phyloP scores from a whole-genome alignment of 2,888 invertebrate genomes.

The Hemithea aestivaria region DNA sequence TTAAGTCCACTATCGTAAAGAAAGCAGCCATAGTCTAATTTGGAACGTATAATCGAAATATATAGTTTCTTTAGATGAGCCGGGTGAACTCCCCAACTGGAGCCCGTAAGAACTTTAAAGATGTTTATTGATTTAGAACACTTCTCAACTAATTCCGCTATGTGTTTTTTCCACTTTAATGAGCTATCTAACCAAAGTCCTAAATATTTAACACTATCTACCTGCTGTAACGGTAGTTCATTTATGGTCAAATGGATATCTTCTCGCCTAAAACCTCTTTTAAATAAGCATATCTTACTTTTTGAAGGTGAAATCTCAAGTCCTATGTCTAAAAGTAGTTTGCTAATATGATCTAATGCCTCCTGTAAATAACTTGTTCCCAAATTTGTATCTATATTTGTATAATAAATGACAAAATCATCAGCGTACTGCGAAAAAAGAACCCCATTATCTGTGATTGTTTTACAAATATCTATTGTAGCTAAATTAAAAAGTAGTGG shows the following conservation, averaged over 20 bases:
- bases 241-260: constrained; percentile 16
- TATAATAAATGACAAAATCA: constrained; percentile 11
- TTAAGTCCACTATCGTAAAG: constrained; percentile 16
- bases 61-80: constrained; percentile 27
- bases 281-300: constrained; percentile 28
- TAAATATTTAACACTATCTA: constrained; percentile 26
- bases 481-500: constrained; percentile 35
- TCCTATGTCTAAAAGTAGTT: constrained; percentile 14
- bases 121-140: too few species aligned
- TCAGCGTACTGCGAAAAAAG: constrained; percentile 30
- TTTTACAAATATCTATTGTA: constrained; percentile 21
- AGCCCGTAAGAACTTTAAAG: background rate
- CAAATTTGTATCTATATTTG: background rate
- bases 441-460: constrained; percentile 12
- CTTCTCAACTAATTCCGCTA: constrained; percentile 27
- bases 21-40: constrained; percentile 26
- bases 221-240: constrained; percentile 3
- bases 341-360: constrained; percentile 9
- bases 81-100: constrained; percentile 32
- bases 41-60: constrained; percentile 26
- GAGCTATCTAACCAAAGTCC: constrained; percentile 30
- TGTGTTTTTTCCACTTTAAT: constrained; percentile 29
- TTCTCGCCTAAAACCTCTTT: constrained; percentile 15
- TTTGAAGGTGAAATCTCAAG: constrained; percentile 24
- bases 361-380: background rate